A percentile compares a stretch with the other conserved stretches of the same genome.
Evolutionary conservation across 2,888 invertebrate species (phyloP).

Genomic region (Mamestra brassicae): DNA sequence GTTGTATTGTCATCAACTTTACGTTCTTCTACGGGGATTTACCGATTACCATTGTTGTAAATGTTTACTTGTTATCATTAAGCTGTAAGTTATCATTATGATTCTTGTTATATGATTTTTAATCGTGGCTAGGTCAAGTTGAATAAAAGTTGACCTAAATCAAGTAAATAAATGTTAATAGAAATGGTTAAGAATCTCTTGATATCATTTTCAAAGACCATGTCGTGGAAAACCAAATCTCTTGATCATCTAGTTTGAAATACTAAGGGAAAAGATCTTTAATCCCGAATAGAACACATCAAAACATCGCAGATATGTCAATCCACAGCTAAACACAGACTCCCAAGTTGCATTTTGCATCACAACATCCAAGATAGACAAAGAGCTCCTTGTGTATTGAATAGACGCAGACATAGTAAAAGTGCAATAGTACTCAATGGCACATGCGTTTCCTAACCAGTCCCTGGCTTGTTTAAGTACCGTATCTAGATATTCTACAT

Average conservation of each 20-base stretch:
- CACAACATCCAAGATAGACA: constrained; percentile 12
- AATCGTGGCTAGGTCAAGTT: no score
- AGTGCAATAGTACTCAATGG: constrained; percentile 19
- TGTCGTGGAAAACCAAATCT: no score
- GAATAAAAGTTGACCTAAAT: no score
- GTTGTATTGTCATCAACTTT: no score
- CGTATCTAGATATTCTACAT: constrained; percentile 14
- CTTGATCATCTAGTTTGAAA: not conserved
- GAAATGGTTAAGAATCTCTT: no score
- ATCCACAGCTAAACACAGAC: constrained; percentile 3
- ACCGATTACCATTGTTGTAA: no score
- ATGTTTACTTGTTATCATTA: no score
- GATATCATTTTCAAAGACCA: no score
- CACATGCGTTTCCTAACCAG: constrained; percentile 18
- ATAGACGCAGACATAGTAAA: constrained; percentile 28
- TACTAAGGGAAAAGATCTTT: not conserved
- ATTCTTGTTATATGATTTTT: no score
- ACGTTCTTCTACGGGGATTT: no score
- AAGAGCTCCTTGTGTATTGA: constrained; percentile 13
- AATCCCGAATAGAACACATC: not conserved
- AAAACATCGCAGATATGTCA: not conserved
- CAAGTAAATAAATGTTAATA: no score
- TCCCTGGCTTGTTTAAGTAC: constrained; percentile 14
- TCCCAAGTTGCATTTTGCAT: not conserved
- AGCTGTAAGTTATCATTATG: no score